Conservation (phyloP, 2,113 vertebrate species). For the Fulmarus glacialis region DNA sequence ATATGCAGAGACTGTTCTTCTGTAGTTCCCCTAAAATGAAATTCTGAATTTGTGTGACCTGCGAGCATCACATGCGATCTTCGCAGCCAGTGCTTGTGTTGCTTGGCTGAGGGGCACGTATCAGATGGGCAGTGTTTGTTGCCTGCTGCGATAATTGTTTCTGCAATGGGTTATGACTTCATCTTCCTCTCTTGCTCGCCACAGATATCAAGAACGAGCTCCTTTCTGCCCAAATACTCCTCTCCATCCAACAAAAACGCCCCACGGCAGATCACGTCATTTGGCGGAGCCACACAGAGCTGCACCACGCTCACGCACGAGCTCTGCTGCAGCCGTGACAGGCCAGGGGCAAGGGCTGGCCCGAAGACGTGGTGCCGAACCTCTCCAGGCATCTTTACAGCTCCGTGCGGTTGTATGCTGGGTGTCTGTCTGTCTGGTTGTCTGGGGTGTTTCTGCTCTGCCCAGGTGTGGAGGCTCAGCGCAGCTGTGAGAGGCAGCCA, state of each 20-base stretch:
- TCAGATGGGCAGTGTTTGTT: neutral
- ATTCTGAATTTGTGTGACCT: neutral
- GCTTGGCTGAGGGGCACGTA: neutral
- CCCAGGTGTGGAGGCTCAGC: neutral
- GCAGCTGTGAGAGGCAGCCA: neutral
- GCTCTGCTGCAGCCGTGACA: neutral
- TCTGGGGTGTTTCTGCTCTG: neutral
- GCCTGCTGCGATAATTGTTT: neutral
- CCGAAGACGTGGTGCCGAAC: neutral
- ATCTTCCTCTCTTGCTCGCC: neutral
- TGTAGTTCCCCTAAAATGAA: neutral
- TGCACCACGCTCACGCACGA: fast-evolving
- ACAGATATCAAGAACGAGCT: neutral
- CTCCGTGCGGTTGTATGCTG: fast-evolving
- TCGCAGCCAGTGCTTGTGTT: fast-evolving
- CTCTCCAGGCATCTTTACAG: neutral
- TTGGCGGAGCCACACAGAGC: neutral
- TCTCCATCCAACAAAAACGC: neutral
- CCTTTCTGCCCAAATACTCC: neutral
- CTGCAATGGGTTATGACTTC: conserved; percentile 27
- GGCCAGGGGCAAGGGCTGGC: neutral
- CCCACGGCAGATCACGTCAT: neutral
- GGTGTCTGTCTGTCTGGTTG: neutral
- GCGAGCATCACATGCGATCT: fast-evolving
- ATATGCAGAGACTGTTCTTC: neutral